Percentiles rank a stretch among this genome's conserved stretches.
These are phyloP conservation scores for Drosophila pallidifrons DNA, from an alignment of 1,140 invertebrate genomes.

Conservation along the genomic window DNA sequence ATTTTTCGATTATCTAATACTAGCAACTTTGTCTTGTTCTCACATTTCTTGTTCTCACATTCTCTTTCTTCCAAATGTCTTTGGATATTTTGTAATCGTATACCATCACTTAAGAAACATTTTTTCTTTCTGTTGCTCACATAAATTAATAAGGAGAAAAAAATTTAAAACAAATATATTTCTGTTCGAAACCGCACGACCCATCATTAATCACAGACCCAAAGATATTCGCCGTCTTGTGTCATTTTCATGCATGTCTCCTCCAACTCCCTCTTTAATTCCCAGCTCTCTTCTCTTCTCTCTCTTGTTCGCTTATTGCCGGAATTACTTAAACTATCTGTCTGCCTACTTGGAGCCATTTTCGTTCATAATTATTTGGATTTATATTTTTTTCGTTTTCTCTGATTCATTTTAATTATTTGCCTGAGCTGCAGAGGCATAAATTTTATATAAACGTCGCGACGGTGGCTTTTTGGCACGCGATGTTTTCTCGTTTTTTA, in stretches of 20 bases:
- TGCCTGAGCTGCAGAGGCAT: slow-evolving; percentile 72
- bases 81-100: slow-evolving; percentile 21
- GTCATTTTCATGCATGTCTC: slow-evolving; percentile 56
- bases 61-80: background rate
- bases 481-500: slow-evolving; percentile 60
- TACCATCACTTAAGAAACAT: slow-evolving; percentile 16
- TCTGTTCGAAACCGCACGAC: slow-evolving; percentile 71
- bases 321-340: slow-evolving; percentile 37
- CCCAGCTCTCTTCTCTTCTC: slow-evolving; percentile 1
- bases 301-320: slow-evolving; percentile 1
- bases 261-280: background rate
- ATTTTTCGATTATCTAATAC: too few species aligned
- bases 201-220: slow-evolving; percentile 72
- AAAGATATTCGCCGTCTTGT: slow-evolving; percentile 72
- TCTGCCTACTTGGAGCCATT: slow-evolving; percentile 28
- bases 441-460: slow-evolving; percentile 75
- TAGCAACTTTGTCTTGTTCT: background rate
- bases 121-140: slow-evolving; percentile 30
- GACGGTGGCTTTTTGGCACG: slow-evolving; percentile 81
- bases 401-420: slow-evolving; percentile 75
- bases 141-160: slow-evolving; percentile 68
- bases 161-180: slow-evolving; percentile 81
- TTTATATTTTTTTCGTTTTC: slow-evolving; percentile 48
- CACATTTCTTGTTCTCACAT: background rate
- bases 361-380: slow-evolving; percentile 74